Percentiles rank a stretch among this genome's conserved stretches.
Conservation (phyloP, 2,888 invertebrate genomes). For the Schrankia costaestrigalis region DNA sequence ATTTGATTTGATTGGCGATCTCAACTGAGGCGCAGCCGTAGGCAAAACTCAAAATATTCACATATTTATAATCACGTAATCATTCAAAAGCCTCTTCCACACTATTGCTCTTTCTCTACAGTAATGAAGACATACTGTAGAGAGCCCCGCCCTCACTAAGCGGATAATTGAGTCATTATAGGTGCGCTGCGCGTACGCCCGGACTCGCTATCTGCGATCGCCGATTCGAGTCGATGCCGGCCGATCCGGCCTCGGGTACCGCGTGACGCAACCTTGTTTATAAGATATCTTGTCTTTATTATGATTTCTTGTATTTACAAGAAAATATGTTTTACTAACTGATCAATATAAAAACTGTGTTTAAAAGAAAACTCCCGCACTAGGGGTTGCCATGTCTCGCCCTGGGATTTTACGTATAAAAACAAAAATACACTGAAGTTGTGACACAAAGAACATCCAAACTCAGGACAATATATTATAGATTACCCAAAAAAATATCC, state of each 20-base stretch:
- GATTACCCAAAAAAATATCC: too few species aligned
- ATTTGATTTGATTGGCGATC: too few species aligned
- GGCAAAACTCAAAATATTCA: too few species aligned
- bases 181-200: constrained; percentile 63
- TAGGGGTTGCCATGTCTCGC: too few species aligned
- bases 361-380: too few species aligned
- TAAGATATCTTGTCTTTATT: constrained; percentile 8
- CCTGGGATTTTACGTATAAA: too few species aligned
- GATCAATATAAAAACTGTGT: too few species aligned
- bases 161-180: constrained; percentile 81
- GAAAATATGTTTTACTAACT: too few species aligned
- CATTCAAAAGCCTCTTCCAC: constrained; percentile 33
- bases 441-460: too few species aligned
- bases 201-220: constrained; percentile 57
- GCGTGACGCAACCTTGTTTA: constrained; percentile 15
- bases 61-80: background rate
- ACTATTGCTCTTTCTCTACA: constrained; percentile 31
- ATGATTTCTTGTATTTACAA: constrained; percentile 9
- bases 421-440: too few species aligned
- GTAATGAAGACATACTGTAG: constrained; percentile 76
- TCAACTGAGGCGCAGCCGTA: too few species aligned
- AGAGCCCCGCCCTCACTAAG: constrained; percentile 71
- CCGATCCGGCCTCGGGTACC: constrained; percentile 53
- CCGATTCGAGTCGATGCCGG: constrained; percentile 36
- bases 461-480: too few species aligned